Conservation (phyloP, 2,888 invertebrate species). For the Neocrepidodera transversa region DNA sequence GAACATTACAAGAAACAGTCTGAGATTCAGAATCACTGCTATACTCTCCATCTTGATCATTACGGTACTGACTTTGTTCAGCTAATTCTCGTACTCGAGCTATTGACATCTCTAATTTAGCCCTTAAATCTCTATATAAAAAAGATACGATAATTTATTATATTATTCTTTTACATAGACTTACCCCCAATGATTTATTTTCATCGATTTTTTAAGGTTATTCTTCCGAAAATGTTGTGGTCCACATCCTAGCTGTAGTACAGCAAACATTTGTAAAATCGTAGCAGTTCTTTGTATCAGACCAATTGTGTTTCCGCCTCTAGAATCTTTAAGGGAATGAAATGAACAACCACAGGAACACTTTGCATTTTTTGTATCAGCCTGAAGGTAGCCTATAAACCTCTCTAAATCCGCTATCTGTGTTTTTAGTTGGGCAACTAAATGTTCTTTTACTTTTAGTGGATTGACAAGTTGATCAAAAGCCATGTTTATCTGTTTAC, state of each 20-base stretch:
- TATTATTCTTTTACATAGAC: conserved; percentile 32
- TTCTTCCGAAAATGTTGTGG: conserved; percentile 73
- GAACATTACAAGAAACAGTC: conserved; percentile 70
- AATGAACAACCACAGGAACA: conserved; percentile 63
- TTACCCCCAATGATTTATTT: conserved; percentile 92
- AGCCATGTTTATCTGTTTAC: conserved; percentile 88
- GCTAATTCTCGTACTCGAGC: conserved; percentile 72
- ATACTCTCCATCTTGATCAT: conserved; percentile 63
- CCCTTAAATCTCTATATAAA: conserved; percentile 78
- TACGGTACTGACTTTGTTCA: conserved; percentile 59
- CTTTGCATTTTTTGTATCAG: conserved; percentile 66
- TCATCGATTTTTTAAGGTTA: conserved; percentile 81
- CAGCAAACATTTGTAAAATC: conserved; percentile 90
- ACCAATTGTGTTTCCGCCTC: conserved; percentile 69
- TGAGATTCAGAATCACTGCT: conserved; percentile 69
- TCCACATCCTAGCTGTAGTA: conserved; percentile 92
- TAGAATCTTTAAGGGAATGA: conserved; percentile 56
- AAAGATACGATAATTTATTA: neutral
- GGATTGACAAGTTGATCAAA: conserved; percentile 92
- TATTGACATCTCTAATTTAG: conserved; percentile 89
- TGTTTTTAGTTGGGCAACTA: conserved; percentile 93
- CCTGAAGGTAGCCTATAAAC: conserved; percentile 94
- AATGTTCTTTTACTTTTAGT: conserved; percentile 93
- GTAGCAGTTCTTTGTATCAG: conserved; percentile 88
- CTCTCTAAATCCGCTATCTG: conserved; percentile 97